Evolutionary conservation across 1,140 invertebrate genomes (phyloP).

Genomic region (Antheraea mylitta): DNA sequence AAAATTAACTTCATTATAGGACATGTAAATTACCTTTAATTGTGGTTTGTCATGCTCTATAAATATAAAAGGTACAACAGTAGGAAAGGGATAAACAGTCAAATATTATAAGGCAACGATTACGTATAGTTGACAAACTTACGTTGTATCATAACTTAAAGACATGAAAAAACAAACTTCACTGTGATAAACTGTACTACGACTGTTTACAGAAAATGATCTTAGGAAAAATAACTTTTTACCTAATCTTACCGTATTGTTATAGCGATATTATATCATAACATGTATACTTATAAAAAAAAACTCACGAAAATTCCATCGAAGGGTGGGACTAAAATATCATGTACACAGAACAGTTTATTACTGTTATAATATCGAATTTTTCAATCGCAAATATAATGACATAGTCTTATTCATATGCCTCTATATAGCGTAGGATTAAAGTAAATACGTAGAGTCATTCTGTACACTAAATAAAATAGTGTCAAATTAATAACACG

Average conservation of each 20-base stretch:
- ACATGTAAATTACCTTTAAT: neutral
- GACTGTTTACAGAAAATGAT: neutral
- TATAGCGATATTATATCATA: too few relatives aligned
- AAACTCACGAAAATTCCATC: too few relatives aligned
- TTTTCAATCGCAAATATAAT: neutral
- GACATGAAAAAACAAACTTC: constrained; percentile 4
- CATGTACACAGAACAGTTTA: neutral
- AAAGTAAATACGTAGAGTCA: too few relatives aligned
- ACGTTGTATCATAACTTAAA: constrained; percentile 2
- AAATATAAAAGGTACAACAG: neutral
- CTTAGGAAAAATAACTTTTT: too few relatives aligned
- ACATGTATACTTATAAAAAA: too few relatives aligned
- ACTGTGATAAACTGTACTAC: neutral
- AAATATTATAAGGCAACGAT: neutral
- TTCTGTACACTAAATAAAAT: constrained; percentile 22
- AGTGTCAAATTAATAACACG: constrained; percentile 39
- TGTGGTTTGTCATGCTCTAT: neutral
- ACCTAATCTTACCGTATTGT: too few relatives aligned
- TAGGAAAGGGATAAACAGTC: neutral
- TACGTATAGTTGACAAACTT: neutral
- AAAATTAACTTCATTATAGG: neutral
- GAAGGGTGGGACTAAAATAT: too few relatives aligned
- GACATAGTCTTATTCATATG: neutral
- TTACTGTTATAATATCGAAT: neutral
- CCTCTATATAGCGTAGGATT: neutral